Evolutionary conservation across 1,140 invertebrate species (phyloP), one percentile per base, ranked within the genome.

Genomic region (Scaptomyza graminum): DNA sequence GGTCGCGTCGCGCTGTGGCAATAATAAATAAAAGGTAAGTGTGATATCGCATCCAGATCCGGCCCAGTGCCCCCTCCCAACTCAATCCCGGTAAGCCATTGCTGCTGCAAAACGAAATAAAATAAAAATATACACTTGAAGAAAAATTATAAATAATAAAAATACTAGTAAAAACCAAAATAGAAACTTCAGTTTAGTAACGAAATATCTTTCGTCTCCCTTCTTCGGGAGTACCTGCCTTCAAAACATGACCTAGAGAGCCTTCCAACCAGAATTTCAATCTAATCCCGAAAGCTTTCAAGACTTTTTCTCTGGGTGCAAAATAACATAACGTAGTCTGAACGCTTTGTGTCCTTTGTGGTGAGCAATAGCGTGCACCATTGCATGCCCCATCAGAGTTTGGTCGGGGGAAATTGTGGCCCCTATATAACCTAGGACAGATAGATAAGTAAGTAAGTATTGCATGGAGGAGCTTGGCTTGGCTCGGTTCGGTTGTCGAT

Each of bases 1-100:
- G 76, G 85, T 71, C 63, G 71, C 83, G 74, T 78, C 78, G 74
- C 75, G 66, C 70, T 59, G 46, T 51, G 69, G 66, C 56, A 68
- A 66, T 88, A 79, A 88, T 83, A 88, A 88, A 76, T 88, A 88
- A 88, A 88, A 88, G 83, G 84, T 88, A 88, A 88, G 83, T 88
- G 83, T 88, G 83, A 88, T 85, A 87, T 82, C 83, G 79, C 37
- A 41, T 52, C 80, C 62, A 73, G 60, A 87, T 78, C 65, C 60
- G 44, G 11, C 39, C 41, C 47, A 41, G 15, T 28, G 11, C 28
- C 50, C 18, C 9, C 25, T 13, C 22, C 22, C 16, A 31, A 31
- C 0, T 11, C 25, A 13, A 9, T 18, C 11, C 4, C 11, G 0
- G 7, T 5, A 9, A 13, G 3, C 8, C 11, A 22, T 9, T 18